Conservation (phyloP, 2,888 invertebrate species). For the Tenthredo scrophulariae region DNA sequence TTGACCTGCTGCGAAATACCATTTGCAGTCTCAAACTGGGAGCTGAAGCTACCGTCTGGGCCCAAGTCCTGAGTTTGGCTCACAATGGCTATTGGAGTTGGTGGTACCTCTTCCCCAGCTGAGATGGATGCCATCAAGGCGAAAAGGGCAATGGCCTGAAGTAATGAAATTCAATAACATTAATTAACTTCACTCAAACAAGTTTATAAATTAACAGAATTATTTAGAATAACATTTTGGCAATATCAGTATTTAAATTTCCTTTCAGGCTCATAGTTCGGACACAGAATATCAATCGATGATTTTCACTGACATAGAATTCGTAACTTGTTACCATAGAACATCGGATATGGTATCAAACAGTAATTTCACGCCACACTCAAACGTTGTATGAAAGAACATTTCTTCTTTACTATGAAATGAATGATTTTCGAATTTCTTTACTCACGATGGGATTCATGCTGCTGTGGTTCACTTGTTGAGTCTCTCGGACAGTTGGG, state of each 20-base stretch:
- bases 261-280: neutral
- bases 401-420: neutral
- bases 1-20: constrained; percentile 28
- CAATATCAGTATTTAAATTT: neutral
- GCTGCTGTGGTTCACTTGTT: constrained; percentile 14
- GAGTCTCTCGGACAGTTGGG: constrained; percentile 23
- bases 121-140: constrained; percentile 31
- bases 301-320: neutral
- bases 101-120: neutral
- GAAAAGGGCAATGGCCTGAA: constrained; percentile 36
- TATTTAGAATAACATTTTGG: neutral
- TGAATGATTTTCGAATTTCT: neutral
- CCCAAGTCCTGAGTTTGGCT: constrained; percentile 31
- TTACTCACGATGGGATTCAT: constrained; percentile 47
- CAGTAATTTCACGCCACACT: neutral
- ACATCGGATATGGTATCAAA: neutral
- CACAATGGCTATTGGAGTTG: constrained; percentile 40
- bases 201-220: neutral
- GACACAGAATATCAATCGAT: neutral
- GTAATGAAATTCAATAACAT: neutral
- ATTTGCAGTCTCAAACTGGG: constrained; percentile 21
- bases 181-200: neutral
- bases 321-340: neutral
- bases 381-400: neutral
- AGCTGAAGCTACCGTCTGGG: constrained; percentile 29